Conservation (phyloP, 1,140 invertebrate genomes). For the Megathymus violae region DNA sequence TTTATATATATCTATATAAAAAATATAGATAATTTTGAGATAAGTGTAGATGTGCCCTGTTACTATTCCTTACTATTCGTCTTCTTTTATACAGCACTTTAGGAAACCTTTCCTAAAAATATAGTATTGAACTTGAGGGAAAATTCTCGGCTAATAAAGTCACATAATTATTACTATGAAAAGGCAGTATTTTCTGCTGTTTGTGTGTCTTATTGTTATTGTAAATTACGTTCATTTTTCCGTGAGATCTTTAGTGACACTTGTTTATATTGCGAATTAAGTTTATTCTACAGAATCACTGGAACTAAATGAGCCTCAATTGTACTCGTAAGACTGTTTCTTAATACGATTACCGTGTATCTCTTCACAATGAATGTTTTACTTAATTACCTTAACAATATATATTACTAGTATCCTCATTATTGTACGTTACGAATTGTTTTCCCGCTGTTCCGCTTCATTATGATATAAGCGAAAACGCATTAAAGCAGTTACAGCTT, state of each 20-base stretch:
- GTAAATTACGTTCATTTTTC: slow-evolving; percentile 5
- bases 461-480: too few species aligned
- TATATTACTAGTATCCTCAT: too few species aligned
- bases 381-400: too few species aligned
- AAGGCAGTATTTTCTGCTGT: background rate
- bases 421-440: slow-evolving; percentile 25
- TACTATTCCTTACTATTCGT: too few species aligned
- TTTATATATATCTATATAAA: too few species aligned
- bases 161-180: background rate
- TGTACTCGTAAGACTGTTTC: background rate
- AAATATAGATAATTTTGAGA: too few species aligned
- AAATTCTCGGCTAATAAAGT: background rate
- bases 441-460: too few species aligned
- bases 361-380: slow-evolving; percentile 8
- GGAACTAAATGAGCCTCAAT: slow-evolving; percentile 7
- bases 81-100: too few species aligned
- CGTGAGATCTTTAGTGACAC: slow-evolving; percentile 20
- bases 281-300: slow-evolving; percentile 18
- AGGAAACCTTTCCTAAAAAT: too few species aligned
- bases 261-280: slow-evolving; percentile 28
- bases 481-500: too few species aligned
- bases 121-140: too few species aligned
- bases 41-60: too few species aligned
- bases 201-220: slow-evolving; percentile 8
- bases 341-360: slow-evolving; percentile 17